Evolutionary conservation across 2,113 vertebrate species (phyloP), one percentile per base, ranked within the genome.

Genomic region (Psammodynastes pulverulentus): DNA sequence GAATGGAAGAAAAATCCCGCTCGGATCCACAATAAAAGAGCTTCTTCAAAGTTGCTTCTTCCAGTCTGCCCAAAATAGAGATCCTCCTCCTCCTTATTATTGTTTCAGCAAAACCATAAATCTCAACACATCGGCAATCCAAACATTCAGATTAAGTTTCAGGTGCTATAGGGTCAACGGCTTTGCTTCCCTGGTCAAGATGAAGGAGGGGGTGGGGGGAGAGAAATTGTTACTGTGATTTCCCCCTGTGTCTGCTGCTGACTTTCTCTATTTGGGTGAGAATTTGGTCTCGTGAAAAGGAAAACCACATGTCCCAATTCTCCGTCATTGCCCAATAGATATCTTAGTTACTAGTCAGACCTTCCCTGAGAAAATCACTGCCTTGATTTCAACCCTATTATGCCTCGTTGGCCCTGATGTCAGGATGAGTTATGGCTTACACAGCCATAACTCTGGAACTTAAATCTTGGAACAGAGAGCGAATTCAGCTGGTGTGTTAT

Each of bases 1-100:
- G 92, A 43, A 91, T 46, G 93, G 19, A 58, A 58, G 34, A 92
- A 93, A 96, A 94, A 89, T 13, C 39, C 7, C 46, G 9, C 48
- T 51, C 79, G 88, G 88, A 94, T 86, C 87, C 94, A 23, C 89
- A 94, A 92, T 93, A 94, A 95, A 96, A 94, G 39, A 91, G 87
- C 87, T 95, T 91, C 89, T 94, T 87, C 91, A 91, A 94, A 90
- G 52, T 84, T 92, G 43, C 0, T 84, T 24, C 86, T 72, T 21
- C 92, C 92, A 94, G 94, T 93, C 91, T 94, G 19, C 94, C 91
- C 92, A 58, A 53, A 53, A 6, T 24, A 89, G 89, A 89, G 95
- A 62, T 58, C 93, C 6, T 72, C n/a, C 89, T 67, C 95, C 67
- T 93, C 91, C 67, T 19, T 93, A 87, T 95, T 93, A 84, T 21